These are phyloP conservation scores for Ricordea florida DNA, from an alignment of 92 coral and sea anemone species.

Conservation along the genomic window DNA sequence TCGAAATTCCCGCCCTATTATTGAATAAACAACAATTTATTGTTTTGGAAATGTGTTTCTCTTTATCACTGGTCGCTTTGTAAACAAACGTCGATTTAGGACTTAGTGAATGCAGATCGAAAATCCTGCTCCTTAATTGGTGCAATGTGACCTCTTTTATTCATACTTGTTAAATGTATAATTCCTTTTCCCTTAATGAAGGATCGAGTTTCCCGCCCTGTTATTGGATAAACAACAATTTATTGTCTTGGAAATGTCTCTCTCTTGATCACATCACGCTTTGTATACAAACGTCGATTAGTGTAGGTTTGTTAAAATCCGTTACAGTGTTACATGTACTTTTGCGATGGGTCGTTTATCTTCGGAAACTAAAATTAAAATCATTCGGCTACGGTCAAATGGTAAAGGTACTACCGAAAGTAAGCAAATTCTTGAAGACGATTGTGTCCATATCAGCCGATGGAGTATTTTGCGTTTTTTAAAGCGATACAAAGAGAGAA, in stretches of 20 bases:
- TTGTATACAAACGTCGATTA: neutral
- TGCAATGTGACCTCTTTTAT: neutral
- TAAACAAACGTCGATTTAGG: neutral
- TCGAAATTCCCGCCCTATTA: neutral
- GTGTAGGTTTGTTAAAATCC: too few relatives aligned
- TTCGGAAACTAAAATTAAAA: constrained; percentile 30
- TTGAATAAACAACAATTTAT: neutral
- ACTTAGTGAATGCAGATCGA: neutral
- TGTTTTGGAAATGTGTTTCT: neutral
- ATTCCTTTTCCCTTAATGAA: neutral
- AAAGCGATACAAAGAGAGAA: constrained; percentile 25
- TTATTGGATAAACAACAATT: neutral
- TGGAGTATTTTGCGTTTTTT: constrained; percentile 37
- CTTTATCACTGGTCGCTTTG: neutral
- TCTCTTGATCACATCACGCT: neutral
- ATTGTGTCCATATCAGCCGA: constrained; percentile 23
- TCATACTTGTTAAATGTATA: neutral
- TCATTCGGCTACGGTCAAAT: constrained; percentile 22
- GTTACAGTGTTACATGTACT: neutral
- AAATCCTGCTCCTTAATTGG: constrained; percentile 3
- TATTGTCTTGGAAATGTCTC: neutral
- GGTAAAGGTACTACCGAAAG: constrained; percentile 45
- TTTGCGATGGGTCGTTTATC: neutral
- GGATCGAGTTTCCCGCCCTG: neutral
- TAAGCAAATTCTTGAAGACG: constrained; percentile 7